Conservation (phyloP, 2,888 invertebrate species). For the Diplolepis rosae region DNA sequence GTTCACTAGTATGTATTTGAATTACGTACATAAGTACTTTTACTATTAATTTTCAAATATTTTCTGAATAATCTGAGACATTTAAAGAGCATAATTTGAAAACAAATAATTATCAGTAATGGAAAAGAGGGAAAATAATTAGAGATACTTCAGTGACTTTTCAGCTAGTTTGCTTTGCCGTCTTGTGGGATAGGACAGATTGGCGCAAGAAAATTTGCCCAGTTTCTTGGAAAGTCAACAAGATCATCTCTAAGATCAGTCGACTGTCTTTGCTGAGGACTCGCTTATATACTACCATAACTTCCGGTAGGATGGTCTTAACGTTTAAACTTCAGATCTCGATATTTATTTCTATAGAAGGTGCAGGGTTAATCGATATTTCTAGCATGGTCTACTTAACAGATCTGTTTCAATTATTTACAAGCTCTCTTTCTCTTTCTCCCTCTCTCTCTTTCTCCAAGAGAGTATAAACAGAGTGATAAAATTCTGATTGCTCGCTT, state of each 20-base stretch:
- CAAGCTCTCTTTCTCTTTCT: slow-evolving; percentile 3
- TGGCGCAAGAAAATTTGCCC: neutral
- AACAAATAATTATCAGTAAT: neutral
- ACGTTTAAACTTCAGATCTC: neutral
- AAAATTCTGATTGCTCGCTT: slow-evolving; percentile 39
- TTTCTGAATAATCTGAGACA: too few relatives aligned
- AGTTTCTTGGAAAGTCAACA: slow-evolving; percentile 16
- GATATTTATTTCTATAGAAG: neutral
- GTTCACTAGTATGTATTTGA: too few relatives aligned
- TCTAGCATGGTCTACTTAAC: neutral
- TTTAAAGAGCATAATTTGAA: neutral
- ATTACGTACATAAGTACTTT: too few relatives aligned
- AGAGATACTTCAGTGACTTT: slow-evolving; percentile 5
- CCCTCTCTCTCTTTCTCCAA: neutral
- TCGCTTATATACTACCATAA: neutral
- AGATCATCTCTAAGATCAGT: slow-evolving; percentile 8
- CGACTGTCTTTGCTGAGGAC: neutral
- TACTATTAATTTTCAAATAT: too few relatives aligned
- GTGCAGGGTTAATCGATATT: neutral
- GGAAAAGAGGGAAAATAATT: neutral
- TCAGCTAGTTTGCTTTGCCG: neutral
- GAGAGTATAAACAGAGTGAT: slow-evolving; percentile 3
- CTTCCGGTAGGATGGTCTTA: too few relatives aligned
- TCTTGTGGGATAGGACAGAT: neutral
- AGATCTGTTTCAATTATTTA: slow-evolving; percentile 1